Base-by-base conservation (phyloP, 2,888 invertebrate genomes). In the Hoplodrina blanda region DNA sequence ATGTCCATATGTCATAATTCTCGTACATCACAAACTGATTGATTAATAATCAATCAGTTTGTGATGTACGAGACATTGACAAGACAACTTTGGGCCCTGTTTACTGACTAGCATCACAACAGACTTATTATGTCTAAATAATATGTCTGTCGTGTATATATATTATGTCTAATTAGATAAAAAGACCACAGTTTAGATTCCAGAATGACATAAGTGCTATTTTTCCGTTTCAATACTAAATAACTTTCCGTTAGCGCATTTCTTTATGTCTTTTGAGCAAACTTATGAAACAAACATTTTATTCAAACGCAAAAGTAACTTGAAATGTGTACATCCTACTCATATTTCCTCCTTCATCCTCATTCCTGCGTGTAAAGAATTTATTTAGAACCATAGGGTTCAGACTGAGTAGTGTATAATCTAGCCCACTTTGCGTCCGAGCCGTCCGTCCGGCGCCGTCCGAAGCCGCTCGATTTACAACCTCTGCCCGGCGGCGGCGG, bases 321-420 rank as follows among this genome's bases (percentile, higher is more conserved):
- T 46, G 44, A 54, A 65, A 57, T 17, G 46, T 17, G 2, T n/a
- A 46, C 46, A 46, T 46, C 52, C 55, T 62, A n/a, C 61, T 74
- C 52, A 53, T 79, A 60, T 68, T 65, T 67, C 57, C 41, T 10
- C 11, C 1, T 11, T 15, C 54, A 69, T 69, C 54, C 5, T 33
- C 17, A 77, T 62, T 76, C 77, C 25, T 25, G 25, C 25, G 25
- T 25, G 25, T 25, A 25, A 25, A 25, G 25, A 25, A 25, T 19
- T 54, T 17, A 19, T 76, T 80, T 59, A 54, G 61, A 55, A 55
- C 53, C 41, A 7, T 49, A 30, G 37, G 52, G 41, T 76, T n/a
- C 11, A 17, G 41, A 17, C 69, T 57, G 80, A 69, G 57, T 59
- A 67, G 69, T 77, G 46, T 77, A 80, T 77, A 70, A 77, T 80